phyloP scores from a whole-genome alignment of 1,140 invertebrate genomes.

The Doryteuthis pealeii region DNA sequence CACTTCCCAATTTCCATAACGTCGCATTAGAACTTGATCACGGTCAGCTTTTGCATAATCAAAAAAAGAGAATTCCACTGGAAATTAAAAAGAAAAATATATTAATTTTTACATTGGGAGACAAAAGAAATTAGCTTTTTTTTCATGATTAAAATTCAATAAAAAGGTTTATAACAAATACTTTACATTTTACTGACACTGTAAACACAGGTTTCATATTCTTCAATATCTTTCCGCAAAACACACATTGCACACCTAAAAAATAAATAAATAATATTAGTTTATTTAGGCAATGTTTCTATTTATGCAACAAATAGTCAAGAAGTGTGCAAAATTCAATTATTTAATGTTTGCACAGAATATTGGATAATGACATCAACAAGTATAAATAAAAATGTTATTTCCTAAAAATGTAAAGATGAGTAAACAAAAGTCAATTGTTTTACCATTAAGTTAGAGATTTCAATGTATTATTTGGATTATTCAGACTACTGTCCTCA shows the following conservation, averaged over 20 bases:
- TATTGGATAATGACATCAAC: too few species aligned
- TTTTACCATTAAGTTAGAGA: too few species aligned
- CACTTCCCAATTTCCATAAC: too few species aligned
- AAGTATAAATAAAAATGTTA: too few species aligned
- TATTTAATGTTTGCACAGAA: too few species aligned
- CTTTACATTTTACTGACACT: slow-evolving; percentile 54
- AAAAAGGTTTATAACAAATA: neutral
- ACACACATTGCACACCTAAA: slow-evolving; percentile 58
- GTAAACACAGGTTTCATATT: slow-evolving; percentile 58
- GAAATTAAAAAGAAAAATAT: neutral
- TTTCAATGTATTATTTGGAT: too few species aligned
- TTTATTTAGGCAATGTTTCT: too few species aligned
- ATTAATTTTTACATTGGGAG: neutral
- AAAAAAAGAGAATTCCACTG: neutral
- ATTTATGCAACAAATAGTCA: too few species aligned
- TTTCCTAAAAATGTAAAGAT: too few species aligned
- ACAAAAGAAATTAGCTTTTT: neutral
- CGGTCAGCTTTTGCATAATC: neutral
- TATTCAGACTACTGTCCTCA: too few species aligned
- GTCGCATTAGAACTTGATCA: neutral
- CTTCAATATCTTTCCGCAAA: slow-evolving; percentile 51
- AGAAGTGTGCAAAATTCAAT: too few species aligned
- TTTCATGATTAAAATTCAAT: neutral
- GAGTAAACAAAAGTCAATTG: too few species aligned
- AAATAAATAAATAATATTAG: slow-evolving; percentile 10